phyloP scores from a whole-genome alignment of 1,140 invertebrate genomes.

The Drosophila bocqueti region DNA sequence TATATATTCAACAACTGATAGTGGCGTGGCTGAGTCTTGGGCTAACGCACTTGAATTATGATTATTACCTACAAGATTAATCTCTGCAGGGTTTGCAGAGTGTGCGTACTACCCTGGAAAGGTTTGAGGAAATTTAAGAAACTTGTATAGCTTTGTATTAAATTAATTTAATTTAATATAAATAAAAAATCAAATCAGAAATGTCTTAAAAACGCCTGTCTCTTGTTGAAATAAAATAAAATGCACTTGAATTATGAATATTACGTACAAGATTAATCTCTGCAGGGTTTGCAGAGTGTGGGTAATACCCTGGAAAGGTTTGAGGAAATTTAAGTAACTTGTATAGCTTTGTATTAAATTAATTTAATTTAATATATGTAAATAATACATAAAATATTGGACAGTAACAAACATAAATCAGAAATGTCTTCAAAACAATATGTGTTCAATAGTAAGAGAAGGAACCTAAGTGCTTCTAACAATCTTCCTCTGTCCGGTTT shows the following conservation, averaged over 20 bases:
- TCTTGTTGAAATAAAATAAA: no score
- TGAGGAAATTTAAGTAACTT: no score
- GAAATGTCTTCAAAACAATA: no score
- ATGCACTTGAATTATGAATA: conserved; percentile 11
- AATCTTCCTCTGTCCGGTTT: background rate
- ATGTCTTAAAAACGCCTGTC: background rate
- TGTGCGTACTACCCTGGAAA: background rate
- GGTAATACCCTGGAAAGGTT: background rate
- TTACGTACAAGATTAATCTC: conserved; percentile 22
- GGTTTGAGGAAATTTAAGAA: no score
- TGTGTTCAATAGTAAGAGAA: no score
- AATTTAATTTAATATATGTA: no score
- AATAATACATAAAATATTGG: no score
- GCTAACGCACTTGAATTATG: conserved; percentile 8
- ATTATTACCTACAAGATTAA: conserved; percentile 15
- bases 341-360: no score
- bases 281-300: background rate
- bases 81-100: conserved; percentile 4
- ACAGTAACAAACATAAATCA: no score
- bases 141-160: no score
- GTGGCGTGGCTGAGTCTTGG: background rate
- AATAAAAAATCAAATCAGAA: background rate
- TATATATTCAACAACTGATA: conserved; percentile 8
- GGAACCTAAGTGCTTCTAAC: background rate
- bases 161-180: no score